phyloP scores from a whole-genome alignment of 2,888 invertebrate species.

The Imbricaverruca yamaguchii region DNA sequence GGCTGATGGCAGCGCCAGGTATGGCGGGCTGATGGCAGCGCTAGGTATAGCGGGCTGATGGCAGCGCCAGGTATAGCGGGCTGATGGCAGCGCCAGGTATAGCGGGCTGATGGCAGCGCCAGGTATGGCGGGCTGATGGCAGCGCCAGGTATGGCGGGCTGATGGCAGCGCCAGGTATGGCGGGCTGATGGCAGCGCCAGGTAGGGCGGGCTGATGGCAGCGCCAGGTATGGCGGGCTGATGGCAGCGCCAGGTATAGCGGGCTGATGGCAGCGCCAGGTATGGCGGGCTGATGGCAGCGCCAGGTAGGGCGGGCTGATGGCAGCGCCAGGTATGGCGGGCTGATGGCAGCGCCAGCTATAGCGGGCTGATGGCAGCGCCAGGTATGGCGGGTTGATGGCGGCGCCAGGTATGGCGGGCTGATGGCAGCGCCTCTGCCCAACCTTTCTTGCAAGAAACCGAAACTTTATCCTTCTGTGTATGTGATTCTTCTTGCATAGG shows the following conservation, averaged over 20 bases:
- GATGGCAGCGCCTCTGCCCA: no score
- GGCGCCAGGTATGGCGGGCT: constrained; percentile 35
- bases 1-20: constrained; percentile 38
- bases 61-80: constrained; percentile 36
- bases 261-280: constrained; percentile 38
- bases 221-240: constrained; percentile 35
- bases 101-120: constrained; percentile 38
- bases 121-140: constrained; percentile 35
- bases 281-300: constrained; percentile 34
- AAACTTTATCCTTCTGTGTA: no score
- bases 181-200: no score
- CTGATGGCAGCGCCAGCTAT: no score
- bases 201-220: no score
- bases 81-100: no score
- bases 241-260: no score
- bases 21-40: constrained; percentile 34
- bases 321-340: constrained; percentile 36
- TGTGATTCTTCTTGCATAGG: no score
- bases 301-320: no score
- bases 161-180: constrained; percentile 39
- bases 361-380: constrained; percentile 38
- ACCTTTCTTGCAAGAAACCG: no score
- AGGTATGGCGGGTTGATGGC: constrained; percentile 38
- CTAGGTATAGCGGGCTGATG: no score
- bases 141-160: no score